Evolutionary conservation across 2,113 vertebrate species (phyloP), one percentile per base, ranked within the genome.

Genomic region (Saguinus imperator): DNA sequence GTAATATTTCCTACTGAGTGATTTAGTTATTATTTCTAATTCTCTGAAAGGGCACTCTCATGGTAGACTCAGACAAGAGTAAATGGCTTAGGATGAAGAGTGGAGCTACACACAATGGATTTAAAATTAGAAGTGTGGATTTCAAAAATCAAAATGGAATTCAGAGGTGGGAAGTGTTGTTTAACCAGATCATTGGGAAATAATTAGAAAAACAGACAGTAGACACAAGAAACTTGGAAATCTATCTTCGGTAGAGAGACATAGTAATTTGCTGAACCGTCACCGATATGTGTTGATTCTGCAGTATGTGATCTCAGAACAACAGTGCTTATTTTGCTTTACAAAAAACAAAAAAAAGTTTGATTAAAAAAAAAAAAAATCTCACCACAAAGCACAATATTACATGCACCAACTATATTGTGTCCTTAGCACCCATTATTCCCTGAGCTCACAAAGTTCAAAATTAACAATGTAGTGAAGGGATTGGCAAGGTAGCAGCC

Each of bases 21-120:
- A 43, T 84, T 76, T 94, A n/a, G 48, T 76, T 87, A 32, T 84
- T 50, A 79, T 72, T 97, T 89, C 43, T 89, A 76, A 85, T 89
- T 96, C 40, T 91, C 23, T 55, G 25, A 43, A 96, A 96, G 45
- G 70, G 6, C 37, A 64, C 58, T 76, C 27, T 40, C 87, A 52
- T 73, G 57, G 55, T 58, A 72, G 79, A 40, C 37, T 43, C 55
- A 89, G 48, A 76, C 18, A 87, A 73, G 48, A 83, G 1, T 57
- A 83, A 93, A 89, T 16, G 18, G 6, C 5, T 89, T 43, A 61
- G 27, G 18, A 73, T 91, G 58, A 85, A 87, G 18, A 68, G 68
- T 55, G 27, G 52, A 82, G 73, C n/a, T 75, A 55, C 58, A 86
- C 40, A 61, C 37, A 61, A 64, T n/a, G 13, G 23, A 87, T 75